Percentiles rank a stretch among this genome's conserved stretches.
Conservation (phyloP, 2,113 vertebrate genomes). For the Pomatorhinus ruficollis region DNA sequence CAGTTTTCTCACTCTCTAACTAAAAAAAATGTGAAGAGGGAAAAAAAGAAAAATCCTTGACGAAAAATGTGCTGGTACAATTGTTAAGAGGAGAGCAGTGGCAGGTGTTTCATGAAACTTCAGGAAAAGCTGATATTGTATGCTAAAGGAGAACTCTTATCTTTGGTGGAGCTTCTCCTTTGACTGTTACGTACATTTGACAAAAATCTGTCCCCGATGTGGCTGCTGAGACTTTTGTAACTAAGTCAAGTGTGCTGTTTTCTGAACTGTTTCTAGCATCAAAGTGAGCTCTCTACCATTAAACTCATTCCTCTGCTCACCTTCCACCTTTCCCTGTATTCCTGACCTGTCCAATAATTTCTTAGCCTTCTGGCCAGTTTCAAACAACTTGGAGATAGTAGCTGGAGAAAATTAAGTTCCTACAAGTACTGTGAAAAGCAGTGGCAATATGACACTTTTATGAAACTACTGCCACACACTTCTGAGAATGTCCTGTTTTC, state of each 20-base stretch:
- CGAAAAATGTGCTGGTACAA: background rate
- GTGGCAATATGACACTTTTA: background rate
- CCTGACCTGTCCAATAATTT: constrained; percentile 10
- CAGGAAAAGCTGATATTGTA: background rate
- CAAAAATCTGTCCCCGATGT: background rate
- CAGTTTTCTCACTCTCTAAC: background rate
- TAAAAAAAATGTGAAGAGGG: background rate
- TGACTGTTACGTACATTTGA: background rate
- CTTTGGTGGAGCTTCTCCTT: background rate
- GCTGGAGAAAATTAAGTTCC: constrained; percentile 34
- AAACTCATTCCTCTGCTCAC: background rate
- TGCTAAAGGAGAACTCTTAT: background rate
- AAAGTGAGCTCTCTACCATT: background rate
- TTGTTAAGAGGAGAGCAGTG: background rate
- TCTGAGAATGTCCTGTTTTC: background rate
- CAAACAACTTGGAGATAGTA: background rate
- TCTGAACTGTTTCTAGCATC: background rate
- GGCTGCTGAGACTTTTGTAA: background rate
- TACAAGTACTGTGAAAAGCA: background rate
- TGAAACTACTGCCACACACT: constrained; percentile 9
- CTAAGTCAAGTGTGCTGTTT: background rate
- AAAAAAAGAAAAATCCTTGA: background rate
- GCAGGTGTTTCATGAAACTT: background rate
- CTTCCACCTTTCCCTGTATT: background rate
- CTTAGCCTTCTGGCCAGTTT: background rate